Base-by-base conservation (phyloP, 2,888 invertebrate species). In the Drosophila koepferae region DNA sequence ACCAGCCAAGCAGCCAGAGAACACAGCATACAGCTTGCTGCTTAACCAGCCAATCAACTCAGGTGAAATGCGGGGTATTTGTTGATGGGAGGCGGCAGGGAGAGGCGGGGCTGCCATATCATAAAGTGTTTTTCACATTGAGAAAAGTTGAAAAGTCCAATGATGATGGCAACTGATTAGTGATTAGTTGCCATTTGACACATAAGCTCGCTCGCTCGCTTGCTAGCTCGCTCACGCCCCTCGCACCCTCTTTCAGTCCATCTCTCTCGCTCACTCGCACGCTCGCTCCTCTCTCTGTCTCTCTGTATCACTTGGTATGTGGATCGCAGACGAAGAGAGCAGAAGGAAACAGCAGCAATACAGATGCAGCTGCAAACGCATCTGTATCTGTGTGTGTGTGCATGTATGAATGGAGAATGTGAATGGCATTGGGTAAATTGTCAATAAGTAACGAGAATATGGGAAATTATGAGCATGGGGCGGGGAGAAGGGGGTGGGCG, bases 151-250 rank as follows among this genome's bases (percentile, higher is more conserved):
- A 66, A 71, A 76, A 76, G 60, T 75, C 55, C 41, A 48, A 74
- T 75, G 74, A 72, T 74, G 72, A 76, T 86, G 75, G 75, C 81
- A 74, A 80, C 80, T 87, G 85, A 89, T 89, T 84, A 85, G 87
- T 85, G 81, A 84, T 84, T 85, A 87, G 88, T 75, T 87, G 63
- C 70, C 68, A 88, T 73, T 86, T 86, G 84, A 86, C 86, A 86
- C 76, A 72, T 60, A 58, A 54, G n/a, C 60, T 46, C 23, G 56
- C 31, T 34, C 44, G 0, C 44, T 34, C 20, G 6, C 54, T 12
- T n/a, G 5, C 40, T 20, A 20, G 20, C 23, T 14, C 36, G 10
- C 36, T 38, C 38, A 23, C 49, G n/a, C 49, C 31, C 49, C 43
- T 43, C 56, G 28, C 41, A 28, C 10, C 18, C 23, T 41, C 53